phyloP scores from a whole-genome alignment of 2,888 invertebrate genomes.

The Tromatobia lineatoria region DNA sequence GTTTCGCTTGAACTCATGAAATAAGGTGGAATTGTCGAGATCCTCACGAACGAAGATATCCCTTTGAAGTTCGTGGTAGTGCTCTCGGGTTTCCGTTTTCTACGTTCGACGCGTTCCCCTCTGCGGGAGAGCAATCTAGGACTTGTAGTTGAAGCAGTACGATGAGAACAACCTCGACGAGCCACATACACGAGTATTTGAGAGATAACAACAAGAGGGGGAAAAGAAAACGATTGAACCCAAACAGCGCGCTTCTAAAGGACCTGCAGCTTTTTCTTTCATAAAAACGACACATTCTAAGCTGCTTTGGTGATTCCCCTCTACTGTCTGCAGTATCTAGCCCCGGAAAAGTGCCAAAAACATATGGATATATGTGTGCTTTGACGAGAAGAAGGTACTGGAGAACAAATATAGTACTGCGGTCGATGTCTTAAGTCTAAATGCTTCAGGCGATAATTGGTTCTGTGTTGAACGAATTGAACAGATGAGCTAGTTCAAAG shows the following conservation, averaged over 20 bases:
- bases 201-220: not conserved
- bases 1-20: not conserved
- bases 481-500: slow-evolving; percentile 9
- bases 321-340: slow-evolving; percentile 1
- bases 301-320: slow-evolving; percentile 22
- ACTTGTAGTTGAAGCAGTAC: not conserved
- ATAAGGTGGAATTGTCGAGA: slow-evolving; percentile 4
- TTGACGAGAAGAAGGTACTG: not conserved
- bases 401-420: slow-evolving; percentile 3
- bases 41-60: not conserved
- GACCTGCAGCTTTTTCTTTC: slow-evolving; percentile 1
- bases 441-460: slow-evolving; percentile 1
- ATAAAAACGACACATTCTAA: slow-evolving; percentile 24
- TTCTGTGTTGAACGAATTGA: not conserved
- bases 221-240: slow-evolving; percentile 4
- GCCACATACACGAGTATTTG: slow-evolving; percentile 26
- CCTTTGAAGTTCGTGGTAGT: slow-evolving; percentile 18
- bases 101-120: slow-evolving; percentile 17
- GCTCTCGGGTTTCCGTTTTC: not conserved
- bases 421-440: slow-evolving; percentile 6
- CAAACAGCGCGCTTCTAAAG: slow-evolving; percentile 16
- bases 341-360: slow-evolving; percentile 1
- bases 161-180: slow-evolving; percentile 4
- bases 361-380: not conserved
- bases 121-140: slow-evolving; percentile 14